Percentiles rank a stretch among this genome's conserved stretches.
These are phyloP conservation scores for Limnephilus rhombicus DNA, from an alignment of 2,888 invertebrate species.

Conservation along the genomic window DNA sequence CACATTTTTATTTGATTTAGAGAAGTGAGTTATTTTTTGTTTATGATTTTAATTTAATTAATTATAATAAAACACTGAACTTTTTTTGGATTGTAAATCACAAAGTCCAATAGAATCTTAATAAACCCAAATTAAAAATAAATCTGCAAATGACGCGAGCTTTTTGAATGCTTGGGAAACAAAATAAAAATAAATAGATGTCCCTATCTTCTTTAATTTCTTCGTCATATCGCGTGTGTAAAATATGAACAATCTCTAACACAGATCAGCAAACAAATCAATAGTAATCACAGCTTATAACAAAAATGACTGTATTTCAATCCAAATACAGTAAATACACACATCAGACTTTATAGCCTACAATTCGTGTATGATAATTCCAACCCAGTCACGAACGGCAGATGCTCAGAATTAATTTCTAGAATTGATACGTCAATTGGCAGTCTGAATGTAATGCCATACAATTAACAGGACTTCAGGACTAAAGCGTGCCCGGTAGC, in stretches of 20 bases:
- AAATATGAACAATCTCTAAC: not conserved
- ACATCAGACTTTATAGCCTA: not conserved
- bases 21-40: too few species aligned
- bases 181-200: too few species aligned
- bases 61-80: too few species aligned
- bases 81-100: too few species aligned
- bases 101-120: too few species aligned
- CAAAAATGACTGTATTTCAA: slow-evolving; percentile 20
- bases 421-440: slow-evolving; percentile 45
- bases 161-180: too few species aligned
- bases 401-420: slow-evolving; percentile 33
- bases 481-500: slow-evolving; percentile 30
- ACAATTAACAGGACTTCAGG: slow-evolving; percentile 9
- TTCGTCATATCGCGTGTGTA: not conserved
- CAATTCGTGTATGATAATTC: slow-evolving; percentile 13
- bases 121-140: too few species aligned
- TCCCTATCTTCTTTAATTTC: not conserved
- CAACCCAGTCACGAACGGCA: slow-evolving; percentile 42
- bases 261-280: not conserved
- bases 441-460: slow-evolving; percentile 23
- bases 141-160: too few species aligned
- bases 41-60: too few species aligned
- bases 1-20: too few species aligned
- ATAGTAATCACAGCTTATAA: slow-evolving; percentile 14
- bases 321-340: not conserved